Base-by-base conservation (phyloP, 2,797 vertebrate genomes). In the Amblyopsis hoosieri region DNA sequence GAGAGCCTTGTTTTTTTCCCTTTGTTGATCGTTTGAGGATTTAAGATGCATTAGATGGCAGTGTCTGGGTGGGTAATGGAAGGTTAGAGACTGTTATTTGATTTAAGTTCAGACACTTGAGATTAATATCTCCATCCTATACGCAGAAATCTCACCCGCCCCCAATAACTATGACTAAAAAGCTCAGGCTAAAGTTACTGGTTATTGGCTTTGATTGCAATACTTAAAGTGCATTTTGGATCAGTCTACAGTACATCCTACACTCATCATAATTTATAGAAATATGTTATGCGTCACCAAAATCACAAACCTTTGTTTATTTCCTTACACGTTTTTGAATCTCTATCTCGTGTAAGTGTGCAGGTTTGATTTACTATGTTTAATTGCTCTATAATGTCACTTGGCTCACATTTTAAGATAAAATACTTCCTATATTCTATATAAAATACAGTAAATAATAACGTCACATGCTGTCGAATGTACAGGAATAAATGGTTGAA, bases 11-110 rank as follows among this genome's bases (percentile, higher is more conserved):
- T 88, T 85, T 88, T 87, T 90, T 42, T 6, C 37, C 84, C 91
- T 91, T 92, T 93, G 91, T 92, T 92, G 92, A 91, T 93, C 89
- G 90, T 93, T 93, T 93, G 90, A 92, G 91, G 91, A 89, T 93
- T 91, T 90, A 91, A 91, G 90, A 91, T 86, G 91, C 89, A 91
- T 93, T 91, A 92, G 91, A 90, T 92, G 89, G 83, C 90, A 84
- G 88, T 90, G 89, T 90, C 90, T 91, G 88, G 88, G 72, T 84
- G 85, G 89, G 90, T 93, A 93, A 94, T 94, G 91, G 92, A 92
- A 87, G 90, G 91, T 90, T 93, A 90, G 88, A 92, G 90, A 89
- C 90, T 87, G 86, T 93, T 92, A 92, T 93, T 92, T 93, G 91
- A 93, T 93, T 93, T 92, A 91, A 91, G 89, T 91, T 92, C 88